Percentiles rank a stretch among this genome's conserved stretches.
Evolutionary conservation across 2,797 vertebrate species (phyloP).

Genomic region (Microcaecilia unicolor): DNA sequence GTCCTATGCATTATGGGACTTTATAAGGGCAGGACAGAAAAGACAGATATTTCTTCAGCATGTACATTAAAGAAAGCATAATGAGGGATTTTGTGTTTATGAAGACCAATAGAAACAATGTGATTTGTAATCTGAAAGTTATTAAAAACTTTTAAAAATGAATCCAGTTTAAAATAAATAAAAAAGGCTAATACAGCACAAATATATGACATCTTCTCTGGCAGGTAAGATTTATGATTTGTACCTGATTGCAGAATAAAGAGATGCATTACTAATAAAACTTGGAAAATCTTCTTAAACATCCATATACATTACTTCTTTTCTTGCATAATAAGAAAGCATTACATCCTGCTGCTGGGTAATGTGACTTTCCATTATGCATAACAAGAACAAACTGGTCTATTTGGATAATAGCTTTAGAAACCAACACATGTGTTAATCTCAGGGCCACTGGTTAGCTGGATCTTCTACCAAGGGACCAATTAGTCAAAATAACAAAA

Average conservation of each 20-base stretch:
- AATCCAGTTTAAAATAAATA: too few relatives aligned
- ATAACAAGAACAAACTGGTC: background rate
- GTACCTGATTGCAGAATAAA: conserved; percentile 7
- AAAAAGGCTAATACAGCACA: background rate
- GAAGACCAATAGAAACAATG: conserved; percentile 17
- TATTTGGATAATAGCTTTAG: background rate
- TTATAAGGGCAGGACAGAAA: conserved; percentile 25
- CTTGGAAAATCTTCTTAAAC: conserved; percentile 6
- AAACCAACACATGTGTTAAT: background rate
- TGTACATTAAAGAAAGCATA: conserved; percentile 11
- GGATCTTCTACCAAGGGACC: conserved; percentile 3
- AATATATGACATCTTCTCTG: conserved; percentile 22
- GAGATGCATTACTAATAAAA: conserved; percentile 11
- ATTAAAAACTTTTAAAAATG: conserved; percentile 18
- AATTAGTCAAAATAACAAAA: conserved; percentile 7
- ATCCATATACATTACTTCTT: conserved; percentile 1
- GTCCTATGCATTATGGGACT: too few relatives aligned
- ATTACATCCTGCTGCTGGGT: background rate
- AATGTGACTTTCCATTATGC: background rate
- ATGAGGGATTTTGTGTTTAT: conserved; percentile 9
- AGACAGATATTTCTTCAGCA: conserved; percentile 12
- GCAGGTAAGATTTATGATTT: conserved; percentile 8
- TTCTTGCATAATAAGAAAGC: background rate
- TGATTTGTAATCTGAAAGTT: conserved; percentile 16
- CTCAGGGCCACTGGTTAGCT: background rate